Evolutionary conservation across 2,113 vertebrate genomes (phyloP), one percentile per base, ranked within the genome.

Genomic region (Zeus faber): DNA sequence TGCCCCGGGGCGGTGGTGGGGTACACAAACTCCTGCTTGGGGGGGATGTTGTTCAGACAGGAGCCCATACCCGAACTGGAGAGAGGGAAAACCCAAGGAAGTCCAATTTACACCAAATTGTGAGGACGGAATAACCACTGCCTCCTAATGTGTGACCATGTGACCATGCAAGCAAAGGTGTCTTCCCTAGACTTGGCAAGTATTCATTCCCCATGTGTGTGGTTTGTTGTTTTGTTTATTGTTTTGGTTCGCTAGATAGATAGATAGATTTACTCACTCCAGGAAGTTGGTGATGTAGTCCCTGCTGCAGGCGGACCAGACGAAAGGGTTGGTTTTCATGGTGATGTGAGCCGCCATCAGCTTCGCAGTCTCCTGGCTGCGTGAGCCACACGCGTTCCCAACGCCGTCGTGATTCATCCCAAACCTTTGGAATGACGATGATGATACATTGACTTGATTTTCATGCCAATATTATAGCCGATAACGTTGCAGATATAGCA

Each of bases 331-430:
- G 26, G 96, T 99, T 84, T 98, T 98, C 95, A 97, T 97, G 76
- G 96, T 99, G 77, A 99, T 97, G 82, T 99, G 96, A 41, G 95
- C 96, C 0, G 97, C 97, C 97, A 99, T 99, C 67, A 99, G 93
- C 80, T 98, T 98, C 37, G 96, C 95, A 0, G 93, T 96, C 82
- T 99, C 97, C 77, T 96, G 97, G 63, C 92, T 95, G 1, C 91
- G 93, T 11, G 94, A 91, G 44, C 97, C 95, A 1, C 97, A 99
- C 58, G 88, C 84, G 61, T 99, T 99, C 44, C 96, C 96, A 5
- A 98, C 94, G 0, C 97, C 96, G 0, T 99, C 97, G 0, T 99
- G 97, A 72, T 98, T 98, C 97, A 99, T 99, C 57, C 97, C 97
- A 44, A 99, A 98, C 77, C 96, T 99, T 77, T 45, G 65, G 72